Percentiles rank a stretch among this genome's conserved stretches.
Evolutionary conservation across 23 tunicate genomes (phyloP).

Genomic region (Corella eumyota): DNA sequence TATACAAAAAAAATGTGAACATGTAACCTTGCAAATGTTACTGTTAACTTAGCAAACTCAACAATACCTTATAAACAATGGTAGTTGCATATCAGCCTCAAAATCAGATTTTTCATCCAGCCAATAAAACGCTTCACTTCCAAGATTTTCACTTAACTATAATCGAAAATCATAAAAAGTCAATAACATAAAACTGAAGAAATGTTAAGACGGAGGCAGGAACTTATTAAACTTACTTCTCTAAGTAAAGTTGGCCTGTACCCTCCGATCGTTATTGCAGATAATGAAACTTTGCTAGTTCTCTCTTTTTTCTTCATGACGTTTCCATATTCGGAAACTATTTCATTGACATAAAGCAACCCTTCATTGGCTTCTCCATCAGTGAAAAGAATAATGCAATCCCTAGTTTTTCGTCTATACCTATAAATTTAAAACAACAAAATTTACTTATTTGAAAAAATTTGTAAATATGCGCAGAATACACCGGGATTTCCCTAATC

Average conservation of each 20-base stretch:
- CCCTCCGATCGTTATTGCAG: slow-evolving; percentile 69
- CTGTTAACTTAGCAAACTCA: too few relatives aligned
- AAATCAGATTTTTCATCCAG: slow-evolving; percentile 40
- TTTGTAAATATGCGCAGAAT: too few relatives aligned
- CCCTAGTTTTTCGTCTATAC: too few relatives aligned
- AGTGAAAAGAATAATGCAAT: slow-evolving; percentile 67
- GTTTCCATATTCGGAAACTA: slow-evolving; percentile 20
- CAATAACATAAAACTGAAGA: too few relatives aligned
- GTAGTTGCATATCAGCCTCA: slow-evolving; percentile 61
- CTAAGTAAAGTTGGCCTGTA: slow-evolving; percentile 32
- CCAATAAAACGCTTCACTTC: slow-evolving; percentile 82
- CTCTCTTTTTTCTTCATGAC: slow-evolving; percentile 3
- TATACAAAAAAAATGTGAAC: too few relatives aligned
- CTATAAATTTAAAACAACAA: too few relatives aligned
- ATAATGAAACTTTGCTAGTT: slow-evolving; percentile 23
- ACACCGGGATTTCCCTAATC: too few relatives aligned
- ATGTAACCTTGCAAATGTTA: too few relatives aligned
- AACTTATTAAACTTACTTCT: slow-evolving; percentile 1
- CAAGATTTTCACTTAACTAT: slow-evolving; percentile 32
- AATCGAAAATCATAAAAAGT: too few relatives aligned
- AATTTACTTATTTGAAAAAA: too few relatives aligned
- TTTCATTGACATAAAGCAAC: slow-evolving; percentile 12
- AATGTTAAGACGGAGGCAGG: too few relatives aligned
- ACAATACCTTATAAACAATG: slow-evolving; percentile 61
- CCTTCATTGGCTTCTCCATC: slow-evolving; percentile 71